Evolutionary conservation across 2,797 vertebrate genomes (phyloP), one percentile per base, ranked within the genome.

Genomic region (Petrocephalus sullivani): DNA sequence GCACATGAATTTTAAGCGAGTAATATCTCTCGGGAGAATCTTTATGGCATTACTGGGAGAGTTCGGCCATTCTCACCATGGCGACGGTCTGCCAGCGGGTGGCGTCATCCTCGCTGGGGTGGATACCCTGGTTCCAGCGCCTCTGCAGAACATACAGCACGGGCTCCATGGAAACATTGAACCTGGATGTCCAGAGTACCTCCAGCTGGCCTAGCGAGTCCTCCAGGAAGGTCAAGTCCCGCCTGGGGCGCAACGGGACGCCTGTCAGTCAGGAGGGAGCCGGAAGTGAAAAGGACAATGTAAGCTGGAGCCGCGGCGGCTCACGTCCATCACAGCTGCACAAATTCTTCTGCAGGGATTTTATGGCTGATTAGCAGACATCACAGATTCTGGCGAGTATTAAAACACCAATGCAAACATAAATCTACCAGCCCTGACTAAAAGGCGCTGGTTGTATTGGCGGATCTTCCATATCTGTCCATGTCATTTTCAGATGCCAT

Each of bases 51-150:
- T n/a, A 19, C 75, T n/a, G 41, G 19, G 41, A 81, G 75, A 6
- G 21, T 12, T 21, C 4, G 0, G 78, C 21, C 14, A 3, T 58
- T 46, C 75, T 93, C 94, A 96, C 96, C 95, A 95, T 95, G 84
- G 88, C 90, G 85, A 95, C 91, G 7, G 92, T 94, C 46, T 94
- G 92, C 93, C 93, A 94, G 0, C 92, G 90, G 75, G 94, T 94
- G 54, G 95, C 94, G 21, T 96, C 94, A 84, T 95, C 96, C 87
- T 96, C 95, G 86, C 94, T 95, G 88, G 95, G 95, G 89, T 95
- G 94, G 90, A 96, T 96, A 85, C 95, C 95, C 0, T 87, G 89
- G 89, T 94, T 96, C 96, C 94, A 96, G 89, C 95, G 95, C 88
- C 95, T 95, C 93, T 95, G 95, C 16, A 96, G 94, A 54, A 96